Evolutionary conservation across 1,140 invertebrate species (phyloP), one percentile per base, ranked within the genome.

Genomic region (Leptopilina clavipes): DNA sequence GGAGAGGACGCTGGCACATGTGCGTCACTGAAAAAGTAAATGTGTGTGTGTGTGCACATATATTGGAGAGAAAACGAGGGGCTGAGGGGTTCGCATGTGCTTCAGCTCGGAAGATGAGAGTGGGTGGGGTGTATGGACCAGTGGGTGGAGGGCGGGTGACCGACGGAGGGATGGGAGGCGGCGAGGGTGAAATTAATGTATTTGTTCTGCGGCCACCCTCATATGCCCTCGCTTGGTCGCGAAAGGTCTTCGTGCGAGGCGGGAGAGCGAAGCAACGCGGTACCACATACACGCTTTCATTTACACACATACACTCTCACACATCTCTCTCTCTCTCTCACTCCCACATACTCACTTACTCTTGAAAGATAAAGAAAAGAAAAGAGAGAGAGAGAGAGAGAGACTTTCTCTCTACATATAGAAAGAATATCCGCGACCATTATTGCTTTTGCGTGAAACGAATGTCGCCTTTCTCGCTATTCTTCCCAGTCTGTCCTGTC

Each of bases 131-230:
- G 74, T 79, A 76, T 72, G 75, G 54, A 74, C 59, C 43, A 77
- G 76, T 31, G 52, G 14, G 70, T 56, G 73, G 75, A 56, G 74
- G 81, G 81, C 76, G 72, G 81, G 77, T 52, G 80, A 77, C 76
- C 72, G 79, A 73, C 77, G 79, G 59, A 72, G 75, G 77, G 77
- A 75, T 25, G 40, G 12, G 43, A 45, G 10, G 74, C 17, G 72
- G 37, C 54, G 79, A 74, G 84, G 84, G 81, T 85, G 84, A 87
- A 87, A 87, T 87, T 87, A 87, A 87, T 87, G 86, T 87, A 87
- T 87, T 87, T 87, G 86, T 87, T 87, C 86, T 87, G 86, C 81
- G 86, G 85, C 86, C 83, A 88, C 86, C 86, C 86, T 88, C 85
- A 82, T 84, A 79, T 86, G 85, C 82, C 84, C 82, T 82, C 80